A percentile compares a stretch with the other conserved stretches of the same genome.
Evolutionary conservation across 2,888 invertebrate genomes (phyloP).

Genomic region (Agrilus mali): DNA sequence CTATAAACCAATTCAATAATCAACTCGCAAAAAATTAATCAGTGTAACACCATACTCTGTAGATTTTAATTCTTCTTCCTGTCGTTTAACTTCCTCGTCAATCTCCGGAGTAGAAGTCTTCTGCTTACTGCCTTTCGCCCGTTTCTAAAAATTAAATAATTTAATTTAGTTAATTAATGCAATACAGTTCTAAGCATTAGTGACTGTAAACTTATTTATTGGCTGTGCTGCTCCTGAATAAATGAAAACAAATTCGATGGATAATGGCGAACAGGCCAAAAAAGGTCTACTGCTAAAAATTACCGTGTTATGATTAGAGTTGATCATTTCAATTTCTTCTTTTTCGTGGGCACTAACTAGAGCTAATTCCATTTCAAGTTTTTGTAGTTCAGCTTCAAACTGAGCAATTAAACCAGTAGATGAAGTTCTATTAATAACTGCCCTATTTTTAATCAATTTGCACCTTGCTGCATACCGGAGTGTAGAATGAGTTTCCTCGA

Average conservation of each 20-base stretch:
- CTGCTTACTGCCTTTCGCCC: no score
- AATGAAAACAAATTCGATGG: no score
- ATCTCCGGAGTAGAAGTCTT: constrained; percentile 9
- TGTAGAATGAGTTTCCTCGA: constrained; percentile 94
- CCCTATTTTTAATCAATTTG: constrained; percentile 93
- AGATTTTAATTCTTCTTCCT: constrained; percentile 27
- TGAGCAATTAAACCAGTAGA: constrained; percentile 91
- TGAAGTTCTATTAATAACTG: constrained; percentile 93
- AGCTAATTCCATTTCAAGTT: constrained; percentile 32
- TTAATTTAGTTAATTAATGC: no score
- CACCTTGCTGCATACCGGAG: constrained; percentile 94
- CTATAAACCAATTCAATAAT: constrained; percentile 22
- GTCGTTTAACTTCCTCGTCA: constrained; percentile 24
- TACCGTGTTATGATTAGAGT: no score
- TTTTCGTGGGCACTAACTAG: constrained; percentile 27
- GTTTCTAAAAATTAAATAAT: no score
- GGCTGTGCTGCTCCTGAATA: no score
- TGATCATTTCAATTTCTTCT: constrained; percentile 18
- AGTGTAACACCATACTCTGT: constrained; percentile 25
- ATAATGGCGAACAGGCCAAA: no score
- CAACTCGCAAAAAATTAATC: constrained; percentile 6
- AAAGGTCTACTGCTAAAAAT: no score
- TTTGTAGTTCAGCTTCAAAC: constrained; percentile 86
- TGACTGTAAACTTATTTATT: no score
- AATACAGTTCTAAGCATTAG: no score